A percentile compares a stretch with the other conserved stretches of the same genome.
phyloP scores from a whole-genome alignment of 2,888 invertebrate genomes.

The Elgonia sp. region DNA sequence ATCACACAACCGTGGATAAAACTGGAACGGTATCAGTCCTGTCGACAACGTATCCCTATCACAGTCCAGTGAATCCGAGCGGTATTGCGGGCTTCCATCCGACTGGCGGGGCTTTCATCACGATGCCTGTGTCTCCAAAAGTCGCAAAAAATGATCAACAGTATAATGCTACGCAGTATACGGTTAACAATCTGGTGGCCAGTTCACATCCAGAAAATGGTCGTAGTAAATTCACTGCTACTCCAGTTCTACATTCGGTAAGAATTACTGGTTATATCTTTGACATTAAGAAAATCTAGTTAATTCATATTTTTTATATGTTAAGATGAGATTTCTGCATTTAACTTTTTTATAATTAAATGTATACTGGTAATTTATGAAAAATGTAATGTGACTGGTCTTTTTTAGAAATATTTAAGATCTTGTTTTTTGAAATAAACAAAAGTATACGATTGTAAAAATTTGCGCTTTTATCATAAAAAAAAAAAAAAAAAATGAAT shows the following conservation, averaged over 20 bases:
- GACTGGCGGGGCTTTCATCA: conserved; percentile 97
- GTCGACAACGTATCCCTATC: conserved; percentile 88
- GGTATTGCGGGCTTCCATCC: conserved; percentile 96
- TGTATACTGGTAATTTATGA: no score
- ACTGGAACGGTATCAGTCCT: conserved; percentile 87
- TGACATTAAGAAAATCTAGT: no score
- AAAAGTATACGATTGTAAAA: no score
- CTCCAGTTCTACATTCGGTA: conserved; percentile 85
- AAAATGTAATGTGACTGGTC: no score
- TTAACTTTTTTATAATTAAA: conserved; percentile 1
- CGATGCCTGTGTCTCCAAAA: conserved; percentile 91
- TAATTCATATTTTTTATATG: neutral
- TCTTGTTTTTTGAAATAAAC: no score
- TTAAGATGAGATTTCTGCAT: no score
- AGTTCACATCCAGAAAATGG: conserved; percentile 85
- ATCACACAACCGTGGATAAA: conserved; percentile 87
- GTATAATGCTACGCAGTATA: conserved; percentile 85
- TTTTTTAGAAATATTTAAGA: no score
- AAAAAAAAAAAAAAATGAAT: no score
- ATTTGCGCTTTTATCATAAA: no score
- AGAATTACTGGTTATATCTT: conserved; percentile 69
- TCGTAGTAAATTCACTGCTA: conserved; percentile 85
- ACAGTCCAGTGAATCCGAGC: conserved; percentile 92
- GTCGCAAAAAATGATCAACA: conserved; percentile 85
- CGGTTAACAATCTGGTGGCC: conserved; percentile 84